Conservation (phyloP, 2,797 vertebrate species). For the Diplodus sargus region DNA sequence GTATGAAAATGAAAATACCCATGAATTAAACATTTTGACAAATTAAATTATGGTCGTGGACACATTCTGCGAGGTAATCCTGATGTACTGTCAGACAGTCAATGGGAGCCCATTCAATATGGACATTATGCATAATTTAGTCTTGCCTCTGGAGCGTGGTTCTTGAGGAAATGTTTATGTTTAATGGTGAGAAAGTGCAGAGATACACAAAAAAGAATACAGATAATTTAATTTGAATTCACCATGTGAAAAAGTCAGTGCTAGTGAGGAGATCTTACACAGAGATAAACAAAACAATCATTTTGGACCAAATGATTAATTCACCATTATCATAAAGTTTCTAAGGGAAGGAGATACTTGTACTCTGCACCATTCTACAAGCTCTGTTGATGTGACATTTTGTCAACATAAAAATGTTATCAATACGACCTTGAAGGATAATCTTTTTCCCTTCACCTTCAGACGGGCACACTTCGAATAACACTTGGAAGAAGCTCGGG, state of each 20-base stretch:
- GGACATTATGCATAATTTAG: slow-evolving; percentile 14
- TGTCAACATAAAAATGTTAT: too few relatives aligned
- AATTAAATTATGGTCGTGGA: slow-evolving; percentile 37
- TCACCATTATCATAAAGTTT: too few relatives aligned
- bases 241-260: too few relatives aligned
- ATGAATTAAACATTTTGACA: slow-evolving; percentile 58
- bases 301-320: too few relatives aligned
- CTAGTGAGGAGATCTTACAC: too few relatives aligned
- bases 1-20: slow-evolving; percentile 42
- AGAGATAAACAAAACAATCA: too few relatives aligned
- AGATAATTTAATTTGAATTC: background rate
- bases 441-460: slow-evolving; percentile 37
- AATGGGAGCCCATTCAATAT: slow-evolving; percentile 7
- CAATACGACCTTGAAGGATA: slow-evolving; percentile 19
- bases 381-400: too few relatives aligned
- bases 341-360: too few relatives aligned
- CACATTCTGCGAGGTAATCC: slow-evolving; percentile 32
- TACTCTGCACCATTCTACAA: too few relatives aligned
- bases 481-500: slow-evolving; percentile 1
- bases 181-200: background rate
- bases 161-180: background rate
- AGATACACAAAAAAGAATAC: background rate
- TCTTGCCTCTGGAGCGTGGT: background rate
- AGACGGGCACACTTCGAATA: slow-evolving; percentile 19
- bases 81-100: slow-evolving; percentile 41